Conservation (phyloP, 1,140 invertebrate species). For the Episyrphus balteatus region DNA sequence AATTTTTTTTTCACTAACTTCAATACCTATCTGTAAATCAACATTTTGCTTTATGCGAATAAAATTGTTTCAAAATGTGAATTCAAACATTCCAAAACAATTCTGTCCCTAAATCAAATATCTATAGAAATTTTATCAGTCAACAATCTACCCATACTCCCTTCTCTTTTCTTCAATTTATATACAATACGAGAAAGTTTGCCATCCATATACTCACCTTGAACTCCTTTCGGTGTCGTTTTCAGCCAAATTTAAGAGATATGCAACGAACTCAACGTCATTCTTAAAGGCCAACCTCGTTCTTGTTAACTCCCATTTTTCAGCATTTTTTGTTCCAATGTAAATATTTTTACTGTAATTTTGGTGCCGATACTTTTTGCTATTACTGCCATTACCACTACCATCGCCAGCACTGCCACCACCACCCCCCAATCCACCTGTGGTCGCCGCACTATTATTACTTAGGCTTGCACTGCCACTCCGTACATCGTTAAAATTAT, state of each 20-base stretch:
- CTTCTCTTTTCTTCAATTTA: neutral
- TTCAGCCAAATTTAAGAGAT: conserved; percentile 38
- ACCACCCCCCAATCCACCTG: conserved; percentile 1
- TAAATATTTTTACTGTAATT: conserved; percentile 37
- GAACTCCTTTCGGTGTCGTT: conserved; percentile 35
- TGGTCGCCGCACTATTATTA: neutral
- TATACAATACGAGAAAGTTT: neutral
- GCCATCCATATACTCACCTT: conserved; percentile 32
- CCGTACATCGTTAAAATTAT: neutral
- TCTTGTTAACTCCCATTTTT: conserved; percentile 38
- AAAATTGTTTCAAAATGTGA: no score
- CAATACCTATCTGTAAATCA: no score
- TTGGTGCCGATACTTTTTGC: conserved; percentile 33
- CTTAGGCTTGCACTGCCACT: neutral
- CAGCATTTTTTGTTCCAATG: conserved; percentile 39
- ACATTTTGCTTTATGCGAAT: no score
- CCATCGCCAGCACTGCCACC: conserved; percentile 9
- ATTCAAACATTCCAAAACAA: no score
- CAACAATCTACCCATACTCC: no score
- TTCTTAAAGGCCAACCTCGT: conserved; percentile 34
- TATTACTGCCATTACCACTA: conserved; percentile 21
- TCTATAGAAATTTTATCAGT: no score
- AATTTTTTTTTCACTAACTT: no score
- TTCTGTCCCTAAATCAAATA: no score
- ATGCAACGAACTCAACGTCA: conserved; percentile 39